A percentile compares a stretch with the other conserved stretches of the same genome.
Conservation (phyloP, 2,888 invertebrate genomes). For the Lysandra bellargus region DNA sequence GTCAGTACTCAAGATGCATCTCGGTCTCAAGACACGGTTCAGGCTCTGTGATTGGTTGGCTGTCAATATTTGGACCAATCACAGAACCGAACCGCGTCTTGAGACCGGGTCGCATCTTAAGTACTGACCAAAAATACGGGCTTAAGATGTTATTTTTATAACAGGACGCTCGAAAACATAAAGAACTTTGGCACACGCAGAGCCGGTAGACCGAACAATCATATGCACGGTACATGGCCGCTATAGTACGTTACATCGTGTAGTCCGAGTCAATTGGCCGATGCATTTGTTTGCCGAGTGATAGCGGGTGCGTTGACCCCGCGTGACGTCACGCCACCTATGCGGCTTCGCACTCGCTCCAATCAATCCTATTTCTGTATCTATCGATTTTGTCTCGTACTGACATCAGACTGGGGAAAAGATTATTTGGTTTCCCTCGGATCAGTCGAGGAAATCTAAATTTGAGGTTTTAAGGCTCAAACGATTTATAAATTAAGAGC, state of each 20-base stretch:
- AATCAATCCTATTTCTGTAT: constrained; percentile 16
- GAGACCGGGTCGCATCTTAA: no score
- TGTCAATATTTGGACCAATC: no score
- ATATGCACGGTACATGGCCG: neutral
- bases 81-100: no score
- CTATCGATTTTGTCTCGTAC: neutral
- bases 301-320: constrained; percentile 41
- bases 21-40: no score
- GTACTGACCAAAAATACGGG: no score
- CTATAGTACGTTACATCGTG: neutral
- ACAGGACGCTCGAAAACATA: no score
- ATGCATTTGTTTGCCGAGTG: constrained; percentile 40
- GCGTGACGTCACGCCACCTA: constrained; percentile 35
- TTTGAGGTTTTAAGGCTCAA: no score
- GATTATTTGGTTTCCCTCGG: neutral
- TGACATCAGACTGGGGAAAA: neutral
- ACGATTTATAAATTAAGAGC: no score
- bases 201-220: neutral
- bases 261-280: constrained; percentile 16
- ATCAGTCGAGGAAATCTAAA: neutral
- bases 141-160: no score
- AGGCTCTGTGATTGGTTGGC: no score
- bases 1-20: no score
- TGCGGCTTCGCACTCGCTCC: constrained; percentile 12
- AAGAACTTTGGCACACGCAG: no score